These are phyloP conservation scores for Ameiurus melas DNA, from an alignment of 2,113 vertebrate species.

Conservation along the genomic window DNA sequence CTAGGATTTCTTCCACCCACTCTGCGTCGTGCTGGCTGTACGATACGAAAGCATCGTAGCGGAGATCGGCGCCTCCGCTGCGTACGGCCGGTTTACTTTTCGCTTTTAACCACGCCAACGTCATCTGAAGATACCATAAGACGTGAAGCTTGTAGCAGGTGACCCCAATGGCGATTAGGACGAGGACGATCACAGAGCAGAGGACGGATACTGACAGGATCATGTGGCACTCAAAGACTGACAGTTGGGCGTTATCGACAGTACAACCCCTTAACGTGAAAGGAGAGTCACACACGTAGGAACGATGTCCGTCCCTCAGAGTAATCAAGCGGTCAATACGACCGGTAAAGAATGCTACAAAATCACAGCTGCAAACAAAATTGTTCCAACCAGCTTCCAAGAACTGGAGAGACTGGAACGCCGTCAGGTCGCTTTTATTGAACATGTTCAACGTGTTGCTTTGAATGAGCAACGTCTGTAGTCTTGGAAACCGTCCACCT, in stretches of 20 bases:
- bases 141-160: constrained; percentile 73
- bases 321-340: constrained; percentile 12
- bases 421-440: constrained; percentile 64
- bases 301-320: constrained; percentile 66
- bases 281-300: constrained; percentile 83
- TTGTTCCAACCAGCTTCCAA: constrained; percentile 79
- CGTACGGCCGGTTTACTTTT: constrained; percentile 75
- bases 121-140: constrained; percentile 89
- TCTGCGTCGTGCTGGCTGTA: constrained; percentile 85
- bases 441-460: constrained; percentile 78
- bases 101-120: constrained; percentile 83
- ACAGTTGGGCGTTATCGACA: constrained; percentile 62
- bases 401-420: constrained; percentile 65
- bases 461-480: constrained; percentile 72
- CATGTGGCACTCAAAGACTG: constrained; percentile 74
- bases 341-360: constrained; percentile 73
- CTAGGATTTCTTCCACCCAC: constrained; percentile 86
- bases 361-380: constrained; percentile 85
- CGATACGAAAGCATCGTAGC: constrained; percentile 87
- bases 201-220: constrained; percentile 64
- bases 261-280: constrained; percentile 64
- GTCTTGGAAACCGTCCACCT: constrained; percentile 62
- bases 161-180: constrained; percentile 41
- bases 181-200: constrained; percentile 66
- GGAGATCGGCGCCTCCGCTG: constrained; percentile 34